Evolutionary conservation across 1,140 invertebrate species (phyloP), one percentile per base, ranked within the genome.

Genomic region (Heliothis virescens): DNA sequence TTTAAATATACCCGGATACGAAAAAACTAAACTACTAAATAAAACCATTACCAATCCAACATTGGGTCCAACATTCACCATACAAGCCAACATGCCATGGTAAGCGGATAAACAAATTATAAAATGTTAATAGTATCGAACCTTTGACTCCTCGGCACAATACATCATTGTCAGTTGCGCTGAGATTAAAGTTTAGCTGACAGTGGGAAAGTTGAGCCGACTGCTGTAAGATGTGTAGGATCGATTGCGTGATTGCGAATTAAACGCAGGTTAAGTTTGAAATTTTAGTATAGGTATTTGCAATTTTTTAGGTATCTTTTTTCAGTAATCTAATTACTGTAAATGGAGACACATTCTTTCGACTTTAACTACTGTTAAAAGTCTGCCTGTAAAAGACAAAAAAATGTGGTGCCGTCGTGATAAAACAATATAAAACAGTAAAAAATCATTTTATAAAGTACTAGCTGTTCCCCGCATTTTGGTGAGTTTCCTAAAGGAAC

Each of bases 71-170:
- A 83, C 62, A 75, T 85, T 83, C 26, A 82, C 53, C 79, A 63
- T 67, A 62, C 11, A 57, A 50, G 29, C 71, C 57, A 78, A 52
- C 59, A 60, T 12, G 26, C 34, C 59, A 75, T 48, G 11, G 52
- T 34, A 72, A 63, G 74, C 73, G 82, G 78, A 89, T 86, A 88
- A 89, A 91, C 87, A 89, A 91, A 92, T 91, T 91, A 90, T 90
- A 91, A 91, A 92, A 92, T 92, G 90, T 93, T 93, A 93, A 92
- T 93, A 90, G 88, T 91, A 90, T 84, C 83, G 86, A 89, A 93
- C 90, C 91, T 93, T 91, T 92, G 90, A 92, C 91, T 92, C 82
- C 57, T 12, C 85, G 79, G 81, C 79, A 93, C 89, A 93, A 93
- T 93, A 93, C 91, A 90, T 93, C 91, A 93, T 93, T 93, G 91